phyloP scores from a whole-genome alignment of 2,113 vertebrate species.

The Salvelinus sp. region DNA sequence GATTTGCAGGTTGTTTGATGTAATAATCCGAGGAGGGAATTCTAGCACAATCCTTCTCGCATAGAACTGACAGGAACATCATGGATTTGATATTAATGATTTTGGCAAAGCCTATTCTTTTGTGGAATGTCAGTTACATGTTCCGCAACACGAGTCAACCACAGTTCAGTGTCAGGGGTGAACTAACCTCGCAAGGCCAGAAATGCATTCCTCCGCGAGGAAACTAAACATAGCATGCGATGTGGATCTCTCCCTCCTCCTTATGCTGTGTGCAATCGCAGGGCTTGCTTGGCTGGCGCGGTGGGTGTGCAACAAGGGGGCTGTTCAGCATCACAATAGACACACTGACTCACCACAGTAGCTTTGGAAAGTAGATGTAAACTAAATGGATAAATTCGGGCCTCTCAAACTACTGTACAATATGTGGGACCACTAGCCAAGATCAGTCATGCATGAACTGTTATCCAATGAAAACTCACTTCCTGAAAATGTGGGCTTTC shows the following conservation, averaged over 20 bases:
- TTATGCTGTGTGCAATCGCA: not conserved
- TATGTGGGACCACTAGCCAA: not conserved
- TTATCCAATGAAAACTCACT: too few species aligned
- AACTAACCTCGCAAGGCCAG: not conserved
- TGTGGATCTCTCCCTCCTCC: not conserved
- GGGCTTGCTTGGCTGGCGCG: not conserved
- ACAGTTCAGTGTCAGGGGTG: not conserved
- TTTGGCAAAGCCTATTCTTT: not conserved
- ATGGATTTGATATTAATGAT: not conserved
- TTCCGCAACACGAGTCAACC: not conserved
- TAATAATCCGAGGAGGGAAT: not conserved
- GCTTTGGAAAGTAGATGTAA: not conserved
- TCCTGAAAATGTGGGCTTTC: too few species aligned
- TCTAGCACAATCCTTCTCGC: not conserved
- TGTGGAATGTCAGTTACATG: conserved; percentile 1
- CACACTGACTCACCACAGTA: not conserved
- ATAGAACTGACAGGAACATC: not conserved
- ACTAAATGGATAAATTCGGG: not conserved
- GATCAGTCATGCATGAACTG: too few species aligned
- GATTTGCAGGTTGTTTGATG: not conserved
- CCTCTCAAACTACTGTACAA: not conserved
- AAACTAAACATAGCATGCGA: not conserved
- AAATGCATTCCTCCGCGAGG: not conserved
- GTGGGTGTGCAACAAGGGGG: too few species aligned
- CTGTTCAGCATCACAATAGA: not conserved